Evolutionary conservation across 2,113 vertebrate genomes (phyloP).

Genomic region (Riparia riparia): DNA sequence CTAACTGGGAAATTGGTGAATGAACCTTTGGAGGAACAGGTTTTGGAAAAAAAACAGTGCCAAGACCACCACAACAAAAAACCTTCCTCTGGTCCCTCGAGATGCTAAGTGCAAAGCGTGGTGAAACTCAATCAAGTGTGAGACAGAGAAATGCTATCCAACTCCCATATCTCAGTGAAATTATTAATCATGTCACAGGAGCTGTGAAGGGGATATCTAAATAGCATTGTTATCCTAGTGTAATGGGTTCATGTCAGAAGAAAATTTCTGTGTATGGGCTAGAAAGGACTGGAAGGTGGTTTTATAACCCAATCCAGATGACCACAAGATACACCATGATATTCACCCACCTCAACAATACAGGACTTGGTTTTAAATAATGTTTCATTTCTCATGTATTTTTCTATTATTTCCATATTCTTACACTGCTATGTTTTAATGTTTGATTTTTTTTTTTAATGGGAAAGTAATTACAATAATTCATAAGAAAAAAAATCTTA

Average conservation of each 20-base stretch:
- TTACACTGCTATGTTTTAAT: not conserved
- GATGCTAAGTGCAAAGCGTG: not conserved
- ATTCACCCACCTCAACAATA: not conserved
- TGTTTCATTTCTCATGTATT: not conserved
- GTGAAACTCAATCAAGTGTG: not conserved
- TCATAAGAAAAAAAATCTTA: not conserved
- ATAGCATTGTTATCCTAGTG: not conserved
- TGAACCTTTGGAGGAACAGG: not conserved
- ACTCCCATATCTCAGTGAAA: not conserved
- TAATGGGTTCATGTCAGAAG: not conserved
- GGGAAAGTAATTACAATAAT: not conserved
- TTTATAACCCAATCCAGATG: not conserved
- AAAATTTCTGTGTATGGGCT: not conserved
- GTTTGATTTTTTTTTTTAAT: not conserved
- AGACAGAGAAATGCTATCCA: not conserved
- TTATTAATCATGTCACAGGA: not conserved
- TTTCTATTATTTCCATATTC: not conserved
- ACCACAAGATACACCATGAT: fast-evolving
- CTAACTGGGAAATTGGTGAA: not conserved
- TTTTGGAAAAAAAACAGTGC: not conserved
- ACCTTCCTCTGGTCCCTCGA: not conserved
- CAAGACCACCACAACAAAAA: not conserved
- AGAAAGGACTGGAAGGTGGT: not conserved
- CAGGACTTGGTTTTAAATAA: not conserved
- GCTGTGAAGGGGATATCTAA: not conserved